phyloP scores from a whole-genome alignment of 2,888 invertebrate species.

The Drosophila ustulata region DNA sequence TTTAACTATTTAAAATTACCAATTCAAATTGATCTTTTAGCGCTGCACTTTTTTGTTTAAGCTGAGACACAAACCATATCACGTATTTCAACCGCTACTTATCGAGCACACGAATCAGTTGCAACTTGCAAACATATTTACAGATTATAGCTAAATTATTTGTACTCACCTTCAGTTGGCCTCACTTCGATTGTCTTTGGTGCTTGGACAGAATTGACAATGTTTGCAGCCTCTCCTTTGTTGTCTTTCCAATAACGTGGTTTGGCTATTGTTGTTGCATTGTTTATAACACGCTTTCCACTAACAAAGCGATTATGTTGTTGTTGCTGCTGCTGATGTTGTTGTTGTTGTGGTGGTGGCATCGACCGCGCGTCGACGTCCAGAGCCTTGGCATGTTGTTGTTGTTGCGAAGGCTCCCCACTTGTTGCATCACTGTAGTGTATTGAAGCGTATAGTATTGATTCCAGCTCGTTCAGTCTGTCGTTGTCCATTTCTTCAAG shows the following conservation, averaged over 20 bases:
- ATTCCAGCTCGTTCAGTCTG: constrained; percentile 82
- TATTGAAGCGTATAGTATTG: constrained; percentile 83
- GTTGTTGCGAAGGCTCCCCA: constrained; percentile 5
- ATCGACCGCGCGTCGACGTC: constrained; percentile 33
- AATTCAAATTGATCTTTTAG: too few relatives aligned
- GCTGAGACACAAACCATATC: neutral
- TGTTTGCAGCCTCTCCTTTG: constrained; percentile 9
- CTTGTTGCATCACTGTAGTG: constrained; percentile 77
- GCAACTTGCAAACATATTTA: neutral
- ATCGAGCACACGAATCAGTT: neutral
- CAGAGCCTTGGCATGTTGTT: neutral
- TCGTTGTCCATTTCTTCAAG: constrained; percentile 72
- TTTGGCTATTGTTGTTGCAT: constrained; percentile 42
- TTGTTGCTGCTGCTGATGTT: constrained; percentile 14
- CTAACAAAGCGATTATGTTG: constrained; percentile 59
- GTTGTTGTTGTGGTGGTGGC: constrained; percentile 43
- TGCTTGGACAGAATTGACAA: constrained; percentile 3
- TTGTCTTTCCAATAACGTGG: constrained; percentile 60
- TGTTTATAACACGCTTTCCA: constrained; percentile 71
- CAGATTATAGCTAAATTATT: neutral
- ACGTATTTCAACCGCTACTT: neutral
- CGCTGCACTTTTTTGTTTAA: constrained; percentile 1
- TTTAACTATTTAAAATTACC: too few relatives aligned
- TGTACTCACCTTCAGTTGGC: constrained; percentile 38
- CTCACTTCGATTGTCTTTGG: constrained; percentile 3